phyloP scores from a whole-genome alignment of 2,797 vertebrate genomes.

The Lithobates pipiens region DNA sequence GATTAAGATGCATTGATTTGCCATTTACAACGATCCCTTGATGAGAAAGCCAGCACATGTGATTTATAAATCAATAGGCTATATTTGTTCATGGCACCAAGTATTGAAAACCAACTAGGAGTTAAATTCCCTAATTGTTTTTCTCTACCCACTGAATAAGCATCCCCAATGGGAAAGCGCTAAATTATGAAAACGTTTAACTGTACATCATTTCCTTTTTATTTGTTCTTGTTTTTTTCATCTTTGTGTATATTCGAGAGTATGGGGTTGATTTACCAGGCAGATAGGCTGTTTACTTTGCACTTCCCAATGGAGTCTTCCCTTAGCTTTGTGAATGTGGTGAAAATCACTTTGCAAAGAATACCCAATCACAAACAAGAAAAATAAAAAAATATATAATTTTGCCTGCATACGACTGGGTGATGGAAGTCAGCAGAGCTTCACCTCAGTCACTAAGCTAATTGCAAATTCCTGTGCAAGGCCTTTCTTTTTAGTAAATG shows the following conservation, averaged over 20 bases:
- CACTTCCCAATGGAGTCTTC: too few species aligned
- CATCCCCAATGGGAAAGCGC: not conserved
- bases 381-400: too few species aligned
- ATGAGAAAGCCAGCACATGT: constrained; percentile 39
- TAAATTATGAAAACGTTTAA: constrained; percentile 1
- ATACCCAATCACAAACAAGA: too few species aligned
- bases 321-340: too few species aligned
- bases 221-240: not conserved
- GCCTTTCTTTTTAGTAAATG: too few species aligned
- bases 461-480: too few species aligned
- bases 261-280: too few species aligned
- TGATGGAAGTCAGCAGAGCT: too few species aligned
- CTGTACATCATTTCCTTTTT: not conserved
- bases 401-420: too few species aligned
- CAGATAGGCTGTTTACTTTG: too few species aligned
- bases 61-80: constrained; percentile 56
- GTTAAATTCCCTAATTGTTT: constrained; percentile 52
- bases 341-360: too few species aligned
- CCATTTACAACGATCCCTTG: constrained; percentile 53
- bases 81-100: constrained; percentile 45
- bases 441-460: too few species aligned
- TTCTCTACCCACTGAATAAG: constrained; percentile 31
- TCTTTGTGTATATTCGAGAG: not conserved
- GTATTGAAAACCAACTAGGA: constrained; percentile 27
- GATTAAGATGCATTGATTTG: constrained; percentile 57